These are phyloP conservation scores for Rhinogobio ventralis DNA, from an alignment of 2,797 vertebrate species.

Conservation along the genomic window DNA sequence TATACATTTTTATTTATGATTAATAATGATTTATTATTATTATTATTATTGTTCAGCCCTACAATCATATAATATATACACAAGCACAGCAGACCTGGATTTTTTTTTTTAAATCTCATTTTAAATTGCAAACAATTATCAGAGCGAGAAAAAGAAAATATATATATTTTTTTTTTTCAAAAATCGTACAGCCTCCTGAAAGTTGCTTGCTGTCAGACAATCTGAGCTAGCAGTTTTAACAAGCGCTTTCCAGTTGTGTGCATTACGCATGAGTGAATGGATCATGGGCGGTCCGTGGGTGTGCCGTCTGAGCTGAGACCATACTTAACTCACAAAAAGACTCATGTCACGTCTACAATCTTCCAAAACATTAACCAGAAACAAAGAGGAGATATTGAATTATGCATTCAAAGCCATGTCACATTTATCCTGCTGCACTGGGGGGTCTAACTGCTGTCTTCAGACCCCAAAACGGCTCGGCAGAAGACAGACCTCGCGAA, in stretches of 20 bases:
- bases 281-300: constrained; percentile 13
- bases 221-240: not conserved
- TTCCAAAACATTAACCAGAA: constrained; percentile 93
- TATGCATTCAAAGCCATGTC: constrained; percentile 76
- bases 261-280: not conserved
- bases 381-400: constrained; percentile 92
- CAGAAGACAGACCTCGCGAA: constrained; percentile 19
- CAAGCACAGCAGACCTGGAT: not conserved
- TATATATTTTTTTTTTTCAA: no score
- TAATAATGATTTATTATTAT: no score
- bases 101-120: not conserved
- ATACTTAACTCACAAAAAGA: constrained; percentile 9
- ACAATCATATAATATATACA: no score
- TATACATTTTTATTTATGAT: no score
- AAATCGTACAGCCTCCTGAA: not conserved
- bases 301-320: not conserved
- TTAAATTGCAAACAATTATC: no score
- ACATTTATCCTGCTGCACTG: constrained; percentile 79
- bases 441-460: constrained; percentile 20
- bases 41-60: no score
- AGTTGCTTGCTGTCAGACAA: not conserved
- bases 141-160: no score
- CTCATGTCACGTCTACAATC: constrained; percentile 86
- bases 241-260: not conserved
- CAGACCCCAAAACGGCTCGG: constrained; percentile 17